Evolutionary conservation across 1,140 invertebrate species (phyloP).

Genomic region (Orchestia grillus): DNA sequence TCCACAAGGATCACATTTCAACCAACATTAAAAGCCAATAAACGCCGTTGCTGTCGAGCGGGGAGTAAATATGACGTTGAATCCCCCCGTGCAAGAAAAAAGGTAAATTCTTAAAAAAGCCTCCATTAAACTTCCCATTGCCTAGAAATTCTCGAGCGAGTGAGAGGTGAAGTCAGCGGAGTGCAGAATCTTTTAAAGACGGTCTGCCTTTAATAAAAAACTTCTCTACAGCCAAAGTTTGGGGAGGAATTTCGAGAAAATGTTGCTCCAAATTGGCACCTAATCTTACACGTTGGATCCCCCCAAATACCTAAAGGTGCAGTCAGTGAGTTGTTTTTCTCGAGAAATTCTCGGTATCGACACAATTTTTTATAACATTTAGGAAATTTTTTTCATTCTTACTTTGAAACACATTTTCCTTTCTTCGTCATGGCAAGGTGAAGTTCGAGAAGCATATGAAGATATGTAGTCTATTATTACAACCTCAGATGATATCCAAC

Average conservation of each 20-base stretch:
- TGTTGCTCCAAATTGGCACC: background rate
- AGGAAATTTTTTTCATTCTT: background rate
- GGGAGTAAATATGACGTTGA: background rate
- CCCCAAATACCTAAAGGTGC: background rate
- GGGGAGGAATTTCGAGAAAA: background rate
- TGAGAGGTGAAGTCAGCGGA: background rate
- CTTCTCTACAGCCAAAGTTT: background rate
- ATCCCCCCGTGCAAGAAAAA: background rate
- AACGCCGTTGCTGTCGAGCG: background rate
- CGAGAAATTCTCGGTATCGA: background rate
- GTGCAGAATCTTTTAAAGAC: background rate
- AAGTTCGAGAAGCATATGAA: background rate
- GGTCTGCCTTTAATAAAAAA: background rate
- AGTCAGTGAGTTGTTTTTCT: background rate
- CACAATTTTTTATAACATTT: background rate
- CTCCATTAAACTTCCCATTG: background rate
- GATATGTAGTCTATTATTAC: no score
- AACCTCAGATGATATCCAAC: no score
- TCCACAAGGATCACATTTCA: background rate
- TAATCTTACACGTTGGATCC: background rate
- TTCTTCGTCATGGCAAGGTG: background rate
- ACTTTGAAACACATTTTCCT: background rate
- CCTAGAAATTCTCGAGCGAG: background rate
- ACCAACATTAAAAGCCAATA: background rate
- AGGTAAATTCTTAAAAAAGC: background rate